Conservation (phyloP, 1,140 invertebrate genomes). For the Brachionus manjavacas region DNA sequence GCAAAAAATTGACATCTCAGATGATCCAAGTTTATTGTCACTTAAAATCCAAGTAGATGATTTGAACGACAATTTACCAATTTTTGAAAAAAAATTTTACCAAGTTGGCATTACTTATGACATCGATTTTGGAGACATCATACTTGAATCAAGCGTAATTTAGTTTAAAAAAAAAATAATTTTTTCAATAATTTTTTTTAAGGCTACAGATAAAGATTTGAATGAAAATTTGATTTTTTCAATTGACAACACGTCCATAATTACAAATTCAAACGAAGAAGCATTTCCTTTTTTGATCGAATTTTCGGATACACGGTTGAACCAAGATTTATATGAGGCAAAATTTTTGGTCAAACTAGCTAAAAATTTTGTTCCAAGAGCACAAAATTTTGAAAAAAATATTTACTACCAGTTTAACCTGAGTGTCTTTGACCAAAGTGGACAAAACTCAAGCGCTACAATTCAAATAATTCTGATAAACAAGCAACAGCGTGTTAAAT, state of each 20-base stretch:
- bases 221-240: not conserved
- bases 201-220: not conserved
- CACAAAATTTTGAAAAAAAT: not conserved
- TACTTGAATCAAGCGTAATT: constrained; percentile 15
- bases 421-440: constrained; percentile 3
- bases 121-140: constrained; percentile 32
- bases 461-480: constrained; percentile 41
- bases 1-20: not conserved
- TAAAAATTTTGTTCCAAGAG: not conserved
- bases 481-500: constrained; percentile 23
- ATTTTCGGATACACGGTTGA: not conserved
- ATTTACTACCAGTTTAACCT: constrained; percentile 28
- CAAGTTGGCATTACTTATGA: constrained; percentile 37
- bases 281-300: not conserved
- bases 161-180: not conserved
- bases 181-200: not conserved
- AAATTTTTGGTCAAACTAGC: not conserved
- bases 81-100: constrained; percentile 26
- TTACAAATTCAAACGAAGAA: not conserved
- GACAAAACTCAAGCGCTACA: not conserved
- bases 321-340: not conserved
- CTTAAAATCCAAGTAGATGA: not conserved
- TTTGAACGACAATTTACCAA: constrained; percentile 26
- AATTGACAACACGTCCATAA: not conserved
- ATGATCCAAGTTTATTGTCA: not conserved